Conservation (phyloP, 2,113 vertebrate species). For the Zeus faber region DNA sequence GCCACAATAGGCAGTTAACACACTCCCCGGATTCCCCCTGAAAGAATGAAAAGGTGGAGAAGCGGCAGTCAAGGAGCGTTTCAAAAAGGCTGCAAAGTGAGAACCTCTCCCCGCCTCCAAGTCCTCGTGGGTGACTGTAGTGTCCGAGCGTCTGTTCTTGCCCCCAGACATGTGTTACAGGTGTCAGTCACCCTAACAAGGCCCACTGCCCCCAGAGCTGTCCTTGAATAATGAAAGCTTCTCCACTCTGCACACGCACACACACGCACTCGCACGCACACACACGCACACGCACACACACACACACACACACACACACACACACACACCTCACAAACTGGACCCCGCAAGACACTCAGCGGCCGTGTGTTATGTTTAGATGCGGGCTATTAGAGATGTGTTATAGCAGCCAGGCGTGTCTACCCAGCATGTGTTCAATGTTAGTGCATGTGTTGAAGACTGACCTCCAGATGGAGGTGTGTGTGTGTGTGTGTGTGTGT, state of each 20-base stretch:
- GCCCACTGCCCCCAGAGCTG: slow-evolving; percentile 9
- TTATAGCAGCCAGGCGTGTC: too few species aligned
- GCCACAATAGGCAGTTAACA: slow-evolving; percentile 28
- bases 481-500: neutral
- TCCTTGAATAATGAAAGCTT: too few species aligned
- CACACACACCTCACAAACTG: slow-evolving; percentile 1
- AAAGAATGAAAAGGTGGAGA: neutral
- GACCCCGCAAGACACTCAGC: slow-evolving; percentile 12
- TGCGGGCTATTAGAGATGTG: slow-evolving; percentile 23
- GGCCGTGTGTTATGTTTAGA: slow-evolving; percentile 13
- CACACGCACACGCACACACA: neutral
- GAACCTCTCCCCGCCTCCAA: too few species aligned
- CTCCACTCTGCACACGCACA: neutral
- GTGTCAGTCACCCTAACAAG: slow-evolving; percentile 21
- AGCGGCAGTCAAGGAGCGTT: slow-evolving; percentile 9
- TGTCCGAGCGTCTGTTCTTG: slow-evolving; percentile 7
- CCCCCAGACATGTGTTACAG: slow-evolving; percentile 32
- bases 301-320: neutral
- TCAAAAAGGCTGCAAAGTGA: too few species aligned
- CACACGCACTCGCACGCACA: too few species aligned
- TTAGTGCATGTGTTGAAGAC: slow-evolving; percentile 17
- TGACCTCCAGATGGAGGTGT: neutral
- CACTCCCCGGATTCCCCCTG: slow-evolving; percentile 9
- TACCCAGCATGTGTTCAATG: slow-evolving; percentile 26
- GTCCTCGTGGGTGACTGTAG: too few species aligned